These are phyloP conservation scores for Ursus arctos DNA, from an alignment of 2,113 vertebrate genomes.

Conservation along the genomic window DNA sequence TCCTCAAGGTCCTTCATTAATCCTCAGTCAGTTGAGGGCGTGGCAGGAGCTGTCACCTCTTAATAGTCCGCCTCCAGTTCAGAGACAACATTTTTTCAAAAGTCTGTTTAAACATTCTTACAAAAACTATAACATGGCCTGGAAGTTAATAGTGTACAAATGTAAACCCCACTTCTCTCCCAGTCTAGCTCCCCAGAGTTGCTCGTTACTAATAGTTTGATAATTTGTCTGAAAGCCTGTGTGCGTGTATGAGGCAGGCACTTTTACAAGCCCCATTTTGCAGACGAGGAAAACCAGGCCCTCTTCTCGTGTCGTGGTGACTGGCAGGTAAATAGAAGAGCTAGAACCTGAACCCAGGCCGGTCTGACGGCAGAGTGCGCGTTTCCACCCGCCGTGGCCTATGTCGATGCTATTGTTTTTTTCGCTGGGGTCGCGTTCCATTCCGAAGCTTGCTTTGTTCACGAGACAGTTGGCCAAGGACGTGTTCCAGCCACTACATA, in stretches of 20 bases:
- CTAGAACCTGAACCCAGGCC: neutral
- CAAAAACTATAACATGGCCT: neutral
- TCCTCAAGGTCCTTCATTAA: neutral
- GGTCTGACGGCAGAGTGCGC: no score
- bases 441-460: neutral
- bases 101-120: neutral
- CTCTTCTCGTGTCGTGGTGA: neutral
- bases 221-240: neutral
- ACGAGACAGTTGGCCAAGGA: neutral
- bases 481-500: neutral
- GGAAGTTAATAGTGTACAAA: neutral
- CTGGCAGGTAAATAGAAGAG: neutral
- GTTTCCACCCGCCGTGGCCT: rapidly evolving
- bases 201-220: neutral
- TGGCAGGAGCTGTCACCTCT: neutral
- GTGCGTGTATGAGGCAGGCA: neutral
- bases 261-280: neutral
- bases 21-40: neutral
- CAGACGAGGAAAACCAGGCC: neutral
- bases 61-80: neutral
- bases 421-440: neutral
- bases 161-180: neutral
- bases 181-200: neutral
- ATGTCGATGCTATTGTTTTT: neutral
- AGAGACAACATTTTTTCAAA: neutral